phyloP scores from a whole-genome alignment of 2,888 invertebrate genomes.

The Sericinus montela region DNA sequence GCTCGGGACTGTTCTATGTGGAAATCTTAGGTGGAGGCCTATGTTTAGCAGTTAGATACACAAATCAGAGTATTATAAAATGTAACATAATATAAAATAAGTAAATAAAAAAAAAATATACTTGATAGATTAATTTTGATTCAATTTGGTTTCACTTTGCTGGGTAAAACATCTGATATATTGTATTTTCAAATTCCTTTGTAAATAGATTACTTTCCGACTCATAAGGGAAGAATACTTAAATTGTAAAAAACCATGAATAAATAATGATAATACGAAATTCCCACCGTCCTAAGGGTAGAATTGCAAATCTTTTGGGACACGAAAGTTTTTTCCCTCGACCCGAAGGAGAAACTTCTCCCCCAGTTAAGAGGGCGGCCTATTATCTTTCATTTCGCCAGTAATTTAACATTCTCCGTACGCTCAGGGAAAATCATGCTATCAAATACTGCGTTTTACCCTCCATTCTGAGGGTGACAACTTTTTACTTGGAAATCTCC shows the following conservation, averaged over 20 bases:
- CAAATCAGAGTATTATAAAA: too few relatives aligned
- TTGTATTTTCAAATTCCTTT: conserved; percentile 5
- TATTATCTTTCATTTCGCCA: conserved; percentile 77
- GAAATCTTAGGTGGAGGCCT: too few relatives aligned
- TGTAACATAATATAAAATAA: too few relatives aligned
- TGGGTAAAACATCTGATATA: not conserved
- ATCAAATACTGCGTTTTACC: conserved; percentile 68
- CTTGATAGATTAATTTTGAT: too few relatives aligned
- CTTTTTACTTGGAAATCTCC: conserved; percentile 70
- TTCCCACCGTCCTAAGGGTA: conserved; percentile 49
- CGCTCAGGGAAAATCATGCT: conserved; percentile 70
- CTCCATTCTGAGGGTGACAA: conserved; percentile 64
- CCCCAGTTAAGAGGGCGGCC: conserved; percentile 61
- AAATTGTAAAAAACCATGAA: conserved; percentile 52
- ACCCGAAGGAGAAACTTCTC: conserved; percentile 41
- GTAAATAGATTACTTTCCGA: not conserved
- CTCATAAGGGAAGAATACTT: not conserved
- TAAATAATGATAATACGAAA: conserved; percentile 59
- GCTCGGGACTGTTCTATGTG: too few relatives aligned
- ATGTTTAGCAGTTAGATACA: too few relatives aligned
- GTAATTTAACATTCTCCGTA: conserved; percentile 75
- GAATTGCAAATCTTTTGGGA: conserved; percentile 67
- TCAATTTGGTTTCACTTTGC: too few relatives aligned
- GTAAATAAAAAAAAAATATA: too few relatives aligned
- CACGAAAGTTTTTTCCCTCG: conserved; percentile 59